phyloP scores from a whole-genome alignment of 1,140 invertebrate species.

The Drosophila tristis region DNA sequence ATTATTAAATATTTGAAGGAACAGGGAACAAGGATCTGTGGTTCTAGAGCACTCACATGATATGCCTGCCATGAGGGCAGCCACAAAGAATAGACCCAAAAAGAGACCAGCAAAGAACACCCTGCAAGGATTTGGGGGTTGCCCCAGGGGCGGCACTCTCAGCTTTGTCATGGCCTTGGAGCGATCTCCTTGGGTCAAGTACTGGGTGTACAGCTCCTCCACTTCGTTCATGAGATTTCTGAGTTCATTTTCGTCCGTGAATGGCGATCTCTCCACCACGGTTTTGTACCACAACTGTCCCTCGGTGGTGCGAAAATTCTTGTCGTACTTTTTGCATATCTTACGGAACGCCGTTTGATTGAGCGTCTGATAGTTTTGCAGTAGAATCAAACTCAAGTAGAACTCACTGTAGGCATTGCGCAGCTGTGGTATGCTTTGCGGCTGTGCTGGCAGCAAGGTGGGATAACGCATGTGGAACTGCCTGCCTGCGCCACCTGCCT shows the following conservation, averaged over 20 bases:
- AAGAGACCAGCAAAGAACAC: constrained; percentile 88
- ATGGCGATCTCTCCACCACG: neutral
- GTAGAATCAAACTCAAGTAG: constrained; percentile 97
- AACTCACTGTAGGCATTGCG: constrained; percentile 98
- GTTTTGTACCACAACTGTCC: constrained; percentile 32
- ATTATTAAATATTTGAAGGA: too few relatives aligned
- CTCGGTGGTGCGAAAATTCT: constrained; percentile 83
- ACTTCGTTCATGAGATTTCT: constrained; percentile 64
- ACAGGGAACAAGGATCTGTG: too few relatives aligned
- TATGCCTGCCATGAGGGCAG: constrained; percentile 86
- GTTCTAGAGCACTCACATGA: constrained; percentile 84
- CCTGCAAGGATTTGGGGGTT: constrained; percentile 85
- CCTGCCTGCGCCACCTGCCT: neutral
- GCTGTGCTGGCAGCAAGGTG: too few relatives aligned
- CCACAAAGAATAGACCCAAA: constrained; percentile 87
- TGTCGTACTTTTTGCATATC: constrained; percentile 99
- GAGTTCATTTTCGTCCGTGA: neutral
- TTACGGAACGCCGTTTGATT: constrained; percentile 99
- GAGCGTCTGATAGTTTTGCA: constrained; percentile 95
- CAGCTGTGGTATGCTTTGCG: neutral
- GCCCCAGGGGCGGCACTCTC: constrained; percentile 89
- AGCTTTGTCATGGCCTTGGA: constrained; percentile 89
- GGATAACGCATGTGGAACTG: neutral
- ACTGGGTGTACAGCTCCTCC: constrained; percentile 87
- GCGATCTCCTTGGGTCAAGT: constrained; percentile 89